phyloP scores from a whole-genome alignment of 2,797 vertebrate species.

The Chanos chanos region DNA sequence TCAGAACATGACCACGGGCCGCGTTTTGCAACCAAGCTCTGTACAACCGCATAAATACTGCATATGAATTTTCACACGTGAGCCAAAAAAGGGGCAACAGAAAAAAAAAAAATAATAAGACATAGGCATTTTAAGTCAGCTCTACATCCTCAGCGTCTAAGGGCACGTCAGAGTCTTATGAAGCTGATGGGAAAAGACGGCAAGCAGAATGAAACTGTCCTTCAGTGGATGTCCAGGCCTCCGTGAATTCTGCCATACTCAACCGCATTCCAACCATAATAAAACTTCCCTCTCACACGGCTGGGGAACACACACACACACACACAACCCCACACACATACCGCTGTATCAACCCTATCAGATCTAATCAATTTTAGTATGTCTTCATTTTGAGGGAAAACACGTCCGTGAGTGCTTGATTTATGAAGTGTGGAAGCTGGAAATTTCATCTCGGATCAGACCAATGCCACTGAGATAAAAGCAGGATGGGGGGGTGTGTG shows the following conservation, averaged over 20 bases:
- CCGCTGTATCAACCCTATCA: constrained; percentile 53
- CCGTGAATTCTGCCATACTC: background rate
- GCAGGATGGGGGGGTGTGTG: constrained; percentile 6
- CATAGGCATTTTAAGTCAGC: background rate
- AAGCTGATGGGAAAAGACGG: background rate
- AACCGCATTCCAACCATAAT: background rate
- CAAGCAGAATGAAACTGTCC: background rate
- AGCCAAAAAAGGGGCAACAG: background rate
- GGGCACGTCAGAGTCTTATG: background rate
- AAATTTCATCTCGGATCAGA: constrained; percentile 14
- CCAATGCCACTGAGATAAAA: constrained; percentile 23
- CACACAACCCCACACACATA: constrained; percentile 1
- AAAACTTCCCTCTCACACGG: background rate
- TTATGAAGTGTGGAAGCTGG: constrained; percentile 21
- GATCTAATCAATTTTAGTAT: constrained; percentile 63
- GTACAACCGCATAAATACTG: too few species aligned
- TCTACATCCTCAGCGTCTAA: background rate
- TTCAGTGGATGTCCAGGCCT: background rate
- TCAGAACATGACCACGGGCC: too few species aligned
- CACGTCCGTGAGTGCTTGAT: constrained; percentile 18
- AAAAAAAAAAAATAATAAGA: background rate
- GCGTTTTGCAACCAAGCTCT: too few species aligned
- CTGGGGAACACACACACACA: constrained; percentile 1
- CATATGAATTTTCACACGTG: too few species aligned
- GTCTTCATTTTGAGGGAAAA: constrained; percentile 63